Evolutionary conservation across 1,140 invertebrate genomes (phyloP), one percentile per base, ranked within the genome.

Genomic region (Ephestia elutella): DNA sequence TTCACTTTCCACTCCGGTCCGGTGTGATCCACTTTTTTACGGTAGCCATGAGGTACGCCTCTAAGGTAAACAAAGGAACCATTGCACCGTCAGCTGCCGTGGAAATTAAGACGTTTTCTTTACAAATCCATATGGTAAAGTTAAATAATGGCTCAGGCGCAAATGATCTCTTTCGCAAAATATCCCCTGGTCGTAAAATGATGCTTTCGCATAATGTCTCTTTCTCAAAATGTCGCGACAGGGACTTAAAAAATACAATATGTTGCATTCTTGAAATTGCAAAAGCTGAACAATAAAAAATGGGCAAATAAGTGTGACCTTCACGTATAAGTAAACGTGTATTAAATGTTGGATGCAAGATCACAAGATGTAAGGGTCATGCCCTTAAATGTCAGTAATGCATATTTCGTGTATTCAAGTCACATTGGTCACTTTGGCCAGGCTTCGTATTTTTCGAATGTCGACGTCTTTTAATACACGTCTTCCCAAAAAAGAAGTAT

Each of bases 1-100:
- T 84, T 87, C 84, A 86, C 81, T 86, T 86, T 87, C 82, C 83
- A 84, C 78, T 72, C 78, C 73, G 71, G 73, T 80, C 71, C 53
- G 68, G 75, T 75, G 57, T 79, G 80, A 75, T 78, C 78, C 71
- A 84, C 78, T 80, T 87, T 82, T 86, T 85, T 73, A 78, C 67
- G 70, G 65, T 48, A 20, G 59, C 68, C 68, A 71, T 63, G 57
- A 59, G 49, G 59, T 60, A 54, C 57, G 60, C 66, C 72, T 74
- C 77, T 74, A 76, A 66, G 73, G 72, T 75, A 73, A 74, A 86
- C 79, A 82, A 79, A 79, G 66, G 56, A 59, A 54, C 49, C 59
- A 61, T 69, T 68, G 50, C 54, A 64, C 58, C 63, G 57, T 50
- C 54, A 49, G 35, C 32, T 54, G 62, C 18, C 49, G 49, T 50